Evolutionary conservation across 2,113 vertebrate species (phyloP), one percentile per base, ranked within the genome.

Genomic region (Physeter macrocephalus): DNA sequence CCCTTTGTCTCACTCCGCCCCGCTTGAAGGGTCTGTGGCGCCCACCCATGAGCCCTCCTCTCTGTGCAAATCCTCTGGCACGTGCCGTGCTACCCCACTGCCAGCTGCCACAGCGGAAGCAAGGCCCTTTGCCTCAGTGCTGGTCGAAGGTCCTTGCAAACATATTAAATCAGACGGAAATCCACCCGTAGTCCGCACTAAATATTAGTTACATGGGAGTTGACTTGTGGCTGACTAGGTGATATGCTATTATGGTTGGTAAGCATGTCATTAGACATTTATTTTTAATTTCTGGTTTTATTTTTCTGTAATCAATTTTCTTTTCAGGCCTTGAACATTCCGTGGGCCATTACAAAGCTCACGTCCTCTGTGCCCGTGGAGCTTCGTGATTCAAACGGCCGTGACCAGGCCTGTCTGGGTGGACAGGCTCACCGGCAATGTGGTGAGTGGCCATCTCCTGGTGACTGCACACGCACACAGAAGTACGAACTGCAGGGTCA

Each of bases 281-380:
- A 74, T 57, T 92, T 96, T 93, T 81, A 88, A 43, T 92, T 71
- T 71, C 41, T 77, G 72, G 64, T 71, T 71, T 77, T 78, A 66
- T 36, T 83, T 94, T 80, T 88, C 90, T 59, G 12, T 80, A 27
- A 77, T 61, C 36, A 14, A 4, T 52, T 21, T 46, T 41, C 15
- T 80, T 83, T 84, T 67, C 49, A 87, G 75, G 12, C 46, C 64
- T 64, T 61, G 20, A 69, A 29, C 84, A 18, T 75, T 66, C 25
- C 59, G 23, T 23, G 75, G 43, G 20, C 27, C 31, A 6, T 23
- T 27, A 13, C 34, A 87, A 95, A 93, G 52, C 36, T 57, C 23
- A 0, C 15, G 1, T 41, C 61, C n/a, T 36, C 12, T 10, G 0
- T 54, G 29, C 18, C 71, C 0, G 0, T 66, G 85, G 52, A 39